A percentile compares a stretch with the other conserved stretches of the same genome.
phyloP scores from a whole-genome alignment of 2,797 vertebrate species.

The Picus viridis region DNA sequence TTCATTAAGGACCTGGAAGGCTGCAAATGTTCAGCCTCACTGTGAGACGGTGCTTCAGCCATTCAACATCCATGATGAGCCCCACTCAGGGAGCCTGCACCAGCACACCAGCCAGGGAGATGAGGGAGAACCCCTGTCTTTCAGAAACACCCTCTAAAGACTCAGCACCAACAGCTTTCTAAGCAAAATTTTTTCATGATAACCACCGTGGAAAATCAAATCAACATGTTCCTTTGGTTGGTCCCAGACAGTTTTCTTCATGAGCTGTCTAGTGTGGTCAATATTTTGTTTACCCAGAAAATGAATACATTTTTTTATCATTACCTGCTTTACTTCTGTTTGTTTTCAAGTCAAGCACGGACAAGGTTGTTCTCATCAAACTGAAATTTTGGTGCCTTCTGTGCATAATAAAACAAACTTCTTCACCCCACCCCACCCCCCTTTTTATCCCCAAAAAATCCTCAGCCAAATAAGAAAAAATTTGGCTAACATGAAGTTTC shows the following conservation, averaged over 20 bases:
- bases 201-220: background rate
- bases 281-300: background rate
- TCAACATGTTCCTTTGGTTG: background rate
- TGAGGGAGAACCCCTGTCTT: background rate
- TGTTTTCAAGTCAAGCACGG: background rate
- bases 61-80: background rate
- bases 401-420: background rate
- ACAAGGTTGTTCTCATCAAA: background rate
- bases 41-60: background rate
- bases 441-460: background rate
- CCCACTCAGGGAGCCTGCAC: background rate
- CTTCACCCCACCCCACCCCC: background rate
- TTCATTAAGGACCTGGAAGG: background rate
- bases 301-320: background rate
- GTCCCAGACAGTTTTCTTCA: background rate
- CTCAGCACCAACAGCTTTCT: background rate
- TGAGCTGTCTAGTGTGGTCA: background rate
- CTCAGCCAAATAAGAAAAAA: background rate
- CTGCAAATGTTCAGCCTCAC: background rate
- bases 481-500: background rate
- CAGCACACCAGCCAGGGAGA: background rate
- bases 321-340: constrained; percentile 7
- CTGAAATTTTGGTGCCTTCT: constrained; percentile 4
- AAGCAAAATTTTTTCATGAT: background rate
- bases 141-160: background rate